Base-by-base conservation (phyloP, 2,888 invertebrate species). In the Drosophila pseudotalamancana region DNA sequence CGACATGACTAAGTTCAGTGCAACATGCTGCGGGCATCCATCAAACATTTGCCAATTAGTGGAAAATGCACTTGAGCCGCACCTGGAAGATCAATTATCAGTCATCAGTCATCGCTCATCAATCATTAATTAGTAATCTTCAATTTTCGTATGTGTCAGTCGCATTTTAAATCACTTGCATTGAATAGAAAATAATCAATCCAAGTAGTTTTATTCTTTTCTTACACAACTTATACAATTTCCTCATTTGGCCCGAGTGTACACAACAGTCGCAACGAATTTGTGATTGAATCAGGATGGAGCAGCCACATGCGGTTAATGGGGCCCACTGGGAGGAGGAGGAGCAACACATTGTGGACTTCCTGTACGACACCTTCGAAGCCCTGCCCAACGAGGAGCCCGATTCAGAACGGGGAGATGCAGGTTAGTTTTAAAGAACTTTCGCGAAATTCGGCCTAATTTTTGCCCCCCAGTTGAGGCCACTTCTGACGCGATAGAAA, bases 11-110 rank as follows among this genome's bases (percentile, higher is more conserved):
- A 29, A 34, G 21, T 48, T 54, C 48, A 42, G 53, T 51, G 49
- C 34, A 37, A 61, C 72, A 32, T 63, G 64, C 57, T 54, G 64
- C 70, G 59, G 45, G 54, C 55, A 69, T 67, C 54, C 61, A 83
- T 76, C 68, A 70, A 53, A 21, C 56, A 32, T 3, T 12, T 12
- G 31, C 8, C 34, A 6, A 16, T 34, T 1, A 66, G 34, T 50
- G 34, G 11, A 59, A 65, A 40, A 11, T 34, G 34, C 35, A 6
- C 31, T 8, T 34, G 12, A 29, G 6, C 43, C 32, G 21, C 43
- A 5, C 37, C 12, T 27, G 34, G 25, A 14, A 42, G 32, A 50
- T 42, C 34, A 34, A 18, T 35, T 16, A 16, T 16, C 16, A 8
- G 16, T 16, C 18, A 9, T 2, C 16, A n/a, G n/a, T n/a, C 16